Percentiles rank a stretch among this genome's conserved stretches.
Conservation (phyloP, 1,140 invertebrate genomes). For the Drosophila auraria region DNA sequence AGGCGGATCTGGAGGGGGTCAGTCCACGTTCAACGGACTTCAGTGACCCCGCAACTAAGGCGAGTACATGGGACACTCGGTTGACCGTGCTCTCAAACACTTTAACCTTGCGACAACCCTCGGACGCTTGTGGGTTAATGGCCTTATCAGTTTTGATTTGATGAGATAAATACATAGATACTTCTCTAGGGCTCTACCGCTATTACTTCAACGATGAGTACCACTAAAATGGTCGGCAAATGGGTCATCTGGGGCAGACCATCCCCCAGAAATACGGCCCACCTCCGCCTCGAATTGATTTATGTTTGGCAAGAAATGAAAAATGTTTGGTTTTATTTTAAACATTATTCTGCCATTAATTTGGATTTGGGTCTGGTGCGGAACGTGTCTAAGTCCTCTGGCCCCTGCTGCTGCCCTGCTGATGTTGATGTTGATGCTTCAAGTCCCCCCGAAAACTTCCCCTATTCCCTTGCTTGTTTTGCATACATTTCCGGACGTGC, state of each 20-base stretch:
- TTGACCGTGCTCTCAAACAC: constrained; percentile 31
- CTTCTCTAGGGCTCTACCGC: not conserved
- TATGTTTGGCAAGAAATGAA: constrained; percentile 40
- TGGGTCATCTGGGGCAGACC: constrained; percentile 21
- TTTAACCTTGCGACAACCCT: constrained; percentile 50
- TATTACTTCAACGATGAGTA: constrained; percentile 2
- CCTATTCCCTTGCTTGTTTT: constrained; percentile 18
- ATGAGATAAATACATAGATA: constrained; percentile 21
- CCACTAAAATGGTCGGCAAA: not conserved
- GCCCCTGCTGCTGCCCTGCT: not conserved
- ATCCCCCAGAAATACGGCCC: not conserved
- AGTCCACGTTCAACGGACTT: constrained; percentile 39
- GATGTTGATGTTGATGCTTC: not conserved
- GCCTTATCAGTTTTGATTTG: constrained; percentile 66
- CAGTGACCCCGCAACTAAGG: constrained; percentile 36
- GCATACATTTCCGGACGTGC: constrained; percentile 52
- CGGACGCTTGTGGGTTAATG: constrained; percentile 39
- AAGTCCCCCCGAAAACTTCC: not conserved
- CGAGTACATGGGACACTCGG: constrained; percentile 18
- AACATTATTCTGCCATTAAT: constrained; percentile 55
- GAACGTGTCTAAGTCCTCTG: constrained; percentile 28
- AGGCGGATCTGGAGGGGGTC: constrained; percentile 15
- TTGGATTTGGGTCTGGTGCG: constrained; percentile 31
- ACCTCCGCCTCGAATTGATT: constrained; percentile 30
- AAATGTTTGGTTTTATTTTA: constrained; percentile 47